A percentile compares a stretch with the other conserved stretches of the same genome.
Evolutionary conservation across 92 coral and sea anemone species (phyloP).

Genomic region (Palythoa grandis): DNA sequence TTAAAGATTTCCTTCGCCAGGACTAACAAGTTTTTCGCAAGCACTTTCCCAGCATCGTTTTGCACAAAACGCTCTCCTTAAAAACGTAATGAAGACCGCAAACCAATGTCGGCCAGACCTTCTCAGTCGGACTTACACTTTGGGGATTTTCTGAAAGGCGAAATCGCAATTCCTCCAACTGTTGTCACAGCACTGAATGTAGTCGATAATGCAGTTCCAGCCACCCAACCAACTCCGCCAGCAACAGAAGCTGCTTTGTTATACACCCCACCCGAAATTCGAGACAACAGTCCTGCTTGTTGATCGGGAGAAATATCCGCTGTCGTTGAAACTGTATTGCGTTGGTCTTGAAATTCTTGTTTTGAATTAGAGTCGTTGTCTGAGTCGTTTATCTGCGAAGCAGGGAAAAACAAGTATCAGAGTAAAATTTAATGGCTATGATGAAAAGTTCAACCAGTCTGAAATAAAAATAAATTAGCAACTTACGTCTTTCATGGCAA

Average conservation of each 20-base stretch:
- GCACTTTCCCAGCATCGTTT: neutral
- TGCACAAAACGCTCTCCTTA: neutral
- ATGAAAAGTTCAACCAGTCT: constrained; percentile 2
- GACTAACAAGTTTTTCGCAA: neutral
- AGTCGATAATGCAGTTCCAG: constrained; percentile 94
- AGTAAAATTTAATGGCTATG: neutral
- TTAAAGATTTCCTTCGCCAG: constrained; percentile 6
- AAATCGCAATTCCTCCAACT: constrained; percentile 86
- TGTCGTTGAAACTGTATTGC: constrained; percentile 23
- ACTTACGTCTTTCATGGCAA: constrained; percentile 72
- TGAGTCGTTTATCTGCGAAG: constrained; percentile 29
- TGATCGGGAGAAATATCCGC: constrained; percentile 43
- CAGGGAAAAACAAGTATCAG: neutral
- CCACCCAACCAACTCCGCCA: constrained; percentile 98
- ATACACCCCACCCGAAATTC: constrained; percentile 92
- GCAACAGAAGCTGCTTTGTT: constrained; percentile 88
- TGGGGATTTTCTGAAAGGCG: constrained; percentile 81
- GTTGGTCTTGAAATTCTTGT: constrained; percentile 16
- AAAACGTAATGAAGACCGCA: neutral
- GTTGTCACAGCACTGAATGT: constrained; percentile 80
- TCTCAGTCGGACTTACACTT: constrained; percentile 86
- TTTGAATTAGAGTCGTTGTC: constrained; percentile 37
- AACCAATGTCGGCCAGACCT: too few relatives aligned
- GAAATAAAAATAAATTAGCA: constrained; percentile 18
- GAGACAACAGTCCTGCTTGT: constrained; percentile 81